Evolutionary conservation across 2,888 invertebrate species (phyloP).

Genomic region (Tuta absoluta): DNA sequence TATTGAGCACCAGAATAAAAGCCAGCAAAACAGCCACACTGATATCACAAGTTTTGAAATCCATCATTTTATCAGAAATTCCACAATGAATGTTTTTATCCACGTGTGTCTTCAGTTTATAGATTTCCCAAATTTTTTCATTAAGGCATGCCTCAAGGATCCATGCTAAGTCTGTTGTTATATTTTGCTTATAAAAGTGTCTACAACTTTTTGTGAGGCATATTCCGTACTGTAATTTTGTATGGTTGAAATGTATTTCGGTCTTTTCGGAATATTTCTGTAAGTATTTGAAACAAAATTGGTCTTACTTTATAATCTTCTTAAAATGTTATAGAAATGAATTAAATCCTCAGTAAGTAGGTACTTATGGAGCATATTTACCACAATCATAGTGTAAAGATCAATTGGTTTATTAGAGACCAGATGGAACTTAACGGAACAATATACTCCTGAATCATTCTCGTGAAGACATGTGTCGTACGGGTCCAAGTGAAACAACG

Average conservation of each 20-base stretch:
- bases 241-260: constrained; percentile 5
- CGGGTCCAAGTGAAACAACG: constrained; percentile 39
- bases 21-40: constrained; percentile 53
- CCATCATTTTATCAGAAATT: constrained; percentile 12
- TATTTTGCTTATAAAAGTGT: constrained; percentile 30
- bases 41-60: constrained; percentile 53
- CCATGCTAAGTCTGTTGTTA: constrained; percentile 42
- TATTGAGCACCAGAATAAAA: constrained; percentile 54
- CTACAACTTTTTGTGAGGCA: constrained; percentile 13
- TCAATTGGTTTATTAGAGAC: constrained; percentile 40
- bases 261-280: constrained; percentile 3
- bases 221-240: background rate
- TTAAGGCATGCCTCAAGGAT: constrained; percentile 65
- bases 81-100: constrained; percentile 39
- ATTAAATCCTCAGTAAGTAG: too few relatives aligned
- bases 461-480: constrained; percentile 40
- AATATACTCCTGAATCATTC: constrained; percentile 39
- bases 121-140: constrained; percentile 52
- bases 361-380: too few relatives aligned
- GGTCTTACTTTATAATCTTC: too few relatives aligned
- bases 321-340: too few relatives aligned
- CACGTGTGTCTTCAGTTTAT: constrained; percentile 57
- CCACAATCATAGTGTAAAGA: constrained; percentile 41
- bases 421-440: constrained; percentile 36
- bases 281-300: too few relatives aligned